Conservation (phyloP, 2,797 vertebrate genomes). For the Sciaenops ocellatus region DNA sequence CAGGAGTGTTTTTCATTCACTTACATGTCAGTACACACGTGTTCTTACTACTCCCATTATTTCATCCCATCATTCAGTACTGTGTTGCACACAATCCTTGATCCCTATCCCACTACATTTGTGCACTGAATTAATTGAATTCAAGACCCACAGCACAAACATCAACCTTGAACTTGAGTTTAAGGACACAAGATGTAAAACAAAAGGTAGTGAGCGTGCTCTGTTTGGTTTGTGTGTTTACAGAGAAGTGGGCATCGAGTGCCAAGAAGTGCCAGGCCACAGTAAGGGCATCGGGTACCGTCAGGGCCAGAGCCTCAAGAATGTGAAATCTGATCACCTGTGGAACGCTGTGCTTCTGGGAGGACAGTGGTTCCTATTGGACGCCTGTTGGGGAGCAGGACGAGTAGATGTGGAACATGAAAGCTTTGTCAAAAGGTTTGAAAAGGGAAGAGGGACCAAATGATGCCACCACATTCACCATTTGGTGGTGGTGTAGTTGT, state of each 20-base stretch:
- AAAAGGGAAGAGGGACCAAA: neutral
- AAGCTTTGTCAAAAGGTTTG: conserved; percentile 87
- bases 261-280: conserved; percentile 83
- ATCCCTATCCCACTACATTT: neutral
- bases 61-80: neutral
- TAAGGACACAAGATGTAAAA: neutral
- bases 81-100: neutral
- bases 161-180: neutral
- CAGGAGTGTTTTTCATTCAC: neutral
- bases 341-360: conserved; percentile 86
- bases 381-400: conserved; percentile 90
- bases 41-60: neutral
- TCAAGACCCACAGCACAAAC: neutral
- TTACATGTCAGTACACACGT: neutral
- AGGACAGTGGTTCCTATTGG: conserved; percentile 87
- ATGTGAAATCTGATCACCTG: conserved; percentile 87
- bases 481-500: neutral
- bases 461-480: neutral
- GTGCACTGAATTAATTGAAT: neutral
- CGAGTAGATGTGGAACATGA: conserved; percentile 82
- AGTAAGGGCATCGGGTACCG: conserved; percentile 84
- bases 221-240: conserved; percentile 49
- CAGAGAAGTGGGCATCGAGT: conserved; percentile 86
- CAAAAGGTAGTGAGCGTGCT: conserved; percentile 5
- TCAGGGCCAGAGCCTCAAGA: conserved; percentile 75